Evolutionary conservation across 2,113 vertebrate species (phyloP), one percentile per base, ranked within the genome.

Genomic region (Rhizomys pruinosus): DNA sequence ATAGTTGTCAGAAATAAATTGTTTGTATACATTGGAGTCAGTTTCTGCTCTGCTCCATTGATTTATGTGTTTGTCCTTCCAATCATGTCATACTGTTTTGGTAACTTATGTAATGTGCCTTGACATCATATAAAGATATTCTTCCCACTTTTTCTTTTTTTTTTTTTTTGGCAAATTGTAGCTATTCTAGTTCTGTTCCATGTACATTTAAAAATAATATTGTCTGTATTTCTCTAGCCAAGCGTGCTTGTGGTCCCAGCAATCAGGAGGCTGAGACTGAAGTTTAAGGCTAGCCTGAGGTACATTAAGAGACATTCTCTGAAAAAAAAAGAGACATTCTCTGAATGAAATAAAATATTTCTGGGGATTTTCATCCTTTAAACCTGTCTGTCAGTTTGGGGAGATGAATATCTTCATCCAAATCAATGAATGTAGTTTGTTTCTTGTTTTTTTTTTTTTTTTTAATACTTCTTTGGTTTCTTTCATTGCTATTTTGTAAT

Each of bases 391-490:
- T 57, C 44, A 95, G 12, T n/a, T 92, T 84, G 19, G 25, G 16
- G 29, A 94, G n/a, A 86, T 42, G 69, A 73, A 66, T 34, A 80
- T 91, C 52, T 84, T 84, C 72, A 84, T 72, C 93, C 37, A 9
- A 82, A 17, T 89, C 16, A 55, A 78, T 81, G 27, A 92, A 73
- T 11, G 29, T 55, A 76, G 39, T n/a, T 44, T 52, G 11, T 80
- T 90, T 96, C 76, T 81, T 52, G 29, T 84, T 74, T 78, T 86
- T 69, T 94, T 78, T 86, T 69, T 94, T 90, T 91, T 88, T 52
- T 52, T 52, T 52, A 52, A 19, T 71, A 32, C 27, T 61, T 80
- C 44, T 78, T 91, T 84, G 17, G 64, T 77, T 89, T 89, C 44
- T 76, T 88, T 86, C 11, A 92, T 84, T 39, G 63, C 9, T 69